Conservation (phyloP, 2,888 invertebrate species). For the Meandrusa payeni region DNA sequence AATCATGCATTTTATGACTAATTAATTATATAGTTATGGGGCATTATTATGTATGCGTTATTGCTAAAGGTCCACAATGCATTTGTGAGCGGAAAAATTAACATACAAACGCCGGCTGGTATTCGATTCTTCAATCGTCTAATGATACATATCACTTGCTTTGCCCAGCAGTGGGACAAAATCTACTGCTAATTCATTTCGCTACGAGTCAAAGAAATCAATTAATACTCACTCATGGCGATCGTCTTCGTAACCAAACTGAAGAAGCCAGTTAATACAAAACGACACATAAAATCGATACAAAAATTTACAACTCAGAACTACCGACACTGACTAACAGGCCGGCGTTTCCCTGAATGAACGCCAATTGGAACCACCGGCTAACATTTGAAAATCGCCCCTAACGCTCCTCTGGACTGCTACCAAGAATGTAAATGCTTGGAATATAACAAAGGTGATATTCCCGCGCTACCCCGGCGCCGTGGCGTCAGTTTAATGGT, state of each 20-base stretch:
- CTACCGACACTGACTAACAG: conserved; percentile 9
- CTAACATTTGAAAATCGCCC: conserved; percentile 12
- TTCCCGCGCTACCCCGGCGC: conserved; percentile 1
- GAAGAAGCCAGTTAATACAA: conserved; percentile 24
- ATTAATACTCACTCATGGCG: conserved; percentile 26
- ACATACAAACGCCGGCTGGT: no score
- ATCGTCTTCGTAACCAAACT: conserved; percentile 22
- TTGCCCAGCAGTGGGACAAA: no score
- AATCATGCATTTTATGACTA: no score
- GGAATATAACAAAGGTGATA: conserved; percentile 1
- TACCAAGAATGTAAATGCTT: conserved; percentile 11
- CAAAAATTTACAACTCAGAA: conserved; percentile 1
- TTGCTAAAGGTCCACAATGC: no score
- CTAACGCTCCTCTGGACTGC: conserved; percentile 15
- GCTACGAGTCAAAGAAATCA: background rate
- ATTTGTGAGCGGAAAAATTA: no score
- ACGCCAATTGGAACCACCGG: background rate
- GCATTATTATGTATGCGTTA: no score
- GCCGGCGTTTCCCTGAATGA: conserved; percentile 13
- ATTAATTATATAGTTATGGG: no score
- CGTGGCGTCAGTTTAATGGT: conserved; percentile 2
- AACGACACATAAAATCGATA: conserved; percentile 30
- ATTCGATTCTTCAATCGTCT: no score
- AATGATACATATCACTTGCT: no score
- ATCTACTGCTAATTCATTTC: no score